Evolutionary conservation across 2,888 invertebrate genomes (phyloP), one percentile per base, ranked within the genome.

Genomic region (Seira sanloemensis): DNA sequence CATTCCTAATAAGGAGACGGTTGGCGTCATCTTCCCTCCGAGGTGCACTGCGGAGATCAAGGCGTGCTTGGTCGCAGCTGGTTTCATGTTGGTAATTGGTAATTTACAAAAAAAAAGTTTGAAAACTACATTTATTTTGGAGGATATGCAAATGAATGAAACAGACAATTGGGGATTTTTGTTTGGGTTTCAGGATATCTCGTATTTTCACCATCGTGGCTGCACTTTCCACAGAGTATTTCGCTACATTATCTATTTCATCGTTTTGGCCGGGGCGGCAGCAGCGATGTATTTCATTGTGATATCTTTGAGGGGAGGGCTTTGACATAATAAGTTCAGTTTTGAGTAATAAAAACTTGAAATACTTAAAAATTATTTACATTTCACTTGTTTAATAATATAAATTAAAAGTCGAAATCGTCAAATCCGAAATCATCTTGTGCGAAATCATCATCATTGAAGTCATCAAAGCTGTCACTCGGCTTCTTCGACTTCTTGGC

Each of bases 21-120:
- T 85, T 54, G 77, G 78, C 4, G 71, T 85, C 7, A 85, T 85
- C 18, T 86, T 83, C 27, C 85, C 85, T n/a, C 84, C 84, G 4
- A 25, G 77, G 5, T 83, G 84, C 37, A 62, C 65, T 54, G 58
- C 85, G 18, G 78, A 85, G 27, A 25, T 46, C 7, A 86, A 86
- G 62, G 79, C 85, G 4, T 82, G 79, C 58, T 21, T 86, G 1
- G 23, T 86, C 0, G 24, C 81, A 18, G 75, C 82, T 1, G 86
- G 79, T 1, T 85, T 86, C 68, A 82, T 86, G 82, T n/a, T 85
- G 68, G 86, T 86, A 67, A 72, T 72, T 24, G 46, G 21, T 4
- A 18, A 66, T 25, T 46, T 19, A 18, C 19, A 21, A 24, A 7
- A 9, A 24, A 23, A 23, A 58, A 18, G 58, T 27, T 24, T 58